Evolutionary conservation across 2,888 invertebrate genomes (phyloP), one percentile per base, ranked within the genome.

Genomic region (Saturnia pavonia): DNA sequence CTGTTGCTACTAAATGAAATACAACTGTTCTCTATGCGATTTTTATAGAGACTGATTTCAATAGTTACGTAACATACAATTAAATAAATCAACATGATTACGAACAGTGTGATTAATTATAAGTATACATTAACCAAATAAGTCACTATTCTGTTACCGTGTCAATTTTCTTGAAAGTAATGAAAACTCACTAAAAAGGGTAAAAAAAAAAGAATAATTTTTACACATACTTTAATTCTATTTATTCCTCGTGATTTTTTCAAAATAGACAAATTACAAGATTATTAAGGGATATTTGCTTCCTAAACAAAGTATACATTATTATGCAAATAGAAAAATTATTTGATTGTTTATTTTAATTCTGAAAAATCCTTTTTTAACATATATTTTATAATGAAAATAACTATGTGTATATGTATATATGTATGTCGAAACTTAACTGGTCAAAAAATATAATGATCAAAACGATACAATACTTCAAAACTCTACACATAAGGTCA

Each of bases 211-310:
- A 25, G 14, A 45, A 48, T 48, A 51, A 25, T 19, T 8, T 54
- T 54, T 27, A n/a, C 19, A 48, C 27, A 54, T 67, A 54, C 11
- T 60, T 60, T 60, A 60, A 60, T 60, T 42, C 54, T 54, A 66
- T 54, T 66, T 66, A 70, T 51, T 51, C 66, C 40, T 70, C 48
- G 65, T 70, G 60, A 40, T 51, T 67, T 42, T 67, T 67, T 48
- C 40, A 34, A 48, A 68, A 70, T 67, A 70, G 27, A 72, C 72
- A 79, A 76, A 79, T 81, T 76, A 83, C 78, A 83, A 82, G 78
- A 83, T 84, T 82, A 87, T 87, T 88, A 88, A 89, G 83, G 88
- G 87, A 87, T 82, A 81, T 77, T 75, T 70, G 75, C 71, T 72
- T 77, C 75, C 69, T 72, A 74, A 73, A 74, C 73, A 70, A 73